Conservation (phyloP, 2,888 invertebrate species). For the Drosophila kambysellisi region DNA sequence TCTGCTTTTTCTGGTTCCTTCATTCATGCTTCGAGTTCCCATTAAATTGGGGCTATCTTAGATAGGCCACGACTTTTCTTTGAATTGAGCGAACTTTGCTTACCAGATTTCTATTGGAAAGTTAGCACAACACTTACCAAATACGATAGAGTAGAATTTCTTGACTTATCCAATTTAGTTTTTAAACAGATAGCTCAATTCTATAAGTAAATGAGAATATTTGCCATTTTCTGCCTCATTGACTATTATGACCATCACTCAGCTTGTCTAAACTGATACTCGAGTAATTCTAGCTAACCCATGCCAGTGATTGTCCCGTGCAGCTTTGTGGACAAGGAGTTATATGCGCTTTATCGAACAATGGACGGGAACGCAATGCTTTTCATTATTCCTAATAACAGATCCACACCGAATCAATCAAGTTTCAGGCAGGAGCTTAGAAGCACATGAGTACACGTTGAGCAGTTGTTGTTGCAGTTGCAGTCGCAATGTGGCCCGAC, state of each 20-base stretch:
- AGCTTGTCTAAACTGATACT: not conserved
- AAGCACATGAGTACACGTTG: constrained; percentile 14
- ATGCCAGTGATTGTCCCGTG: not conserved
- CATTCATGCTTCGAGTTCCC: not conserved
- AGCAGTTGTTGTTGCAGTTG: constrained; percentile 4
- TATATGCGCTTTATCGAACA: not conserved
- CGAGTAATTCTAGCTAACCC: not conserved
- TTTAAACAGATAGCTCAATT: not conserved
- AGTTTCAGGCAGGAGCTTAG: constrained; percentile 13
- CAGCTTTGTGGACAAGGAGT: not conserved
- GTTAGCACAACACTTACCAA: not conserved
- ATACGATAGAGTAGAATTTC: not conserved
- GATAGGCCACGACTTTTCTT: too few species aligned
- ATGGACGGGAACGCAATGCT: constrained; percentile 4
- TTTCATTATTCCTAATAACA: constrained; percentile 56
- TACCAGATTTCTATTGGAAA: not conserved
- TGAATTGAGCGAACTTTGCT: not conserved
- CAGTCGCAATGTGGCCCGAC: constrained; percentile 25
- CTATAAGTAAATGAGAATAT: not conserved
- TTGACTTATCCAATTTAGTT: not conserved
- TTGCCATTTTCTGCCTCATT: not conserved
- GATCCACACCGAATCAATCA: constrained; percentile 53
- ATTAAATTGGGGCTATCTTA: not conserved
- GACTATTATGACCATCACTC: not conserved
- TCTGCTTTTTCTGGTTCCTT: not conserved